Conservation (phyloP, 2,888 invertebrate species). For the Microctonus brassicae region DNA sequence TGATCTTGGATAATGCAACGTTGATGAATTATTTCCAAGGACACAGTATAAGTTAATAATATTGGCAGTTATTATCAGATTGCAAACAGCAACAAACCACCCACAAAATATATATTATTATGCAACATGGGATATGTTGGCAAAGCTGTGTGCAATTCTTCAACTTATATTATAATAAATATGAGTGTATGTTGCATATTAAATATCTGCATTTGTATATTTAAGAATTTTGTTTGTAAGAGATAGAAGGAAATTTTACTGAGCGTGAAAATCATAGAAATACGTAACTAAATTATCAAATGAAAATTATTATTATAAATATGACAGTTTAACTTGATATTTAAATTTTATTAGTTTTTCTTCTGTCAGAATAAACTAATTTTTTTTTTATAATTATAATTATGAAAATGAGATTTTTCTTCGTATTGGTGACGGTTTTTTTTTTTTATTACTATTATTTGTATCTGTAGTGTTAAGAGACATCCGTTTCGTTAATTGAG, state of each 20-base stretch:
- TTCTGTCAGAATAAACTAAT: too few species aligned
- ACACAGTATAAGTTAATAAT: neutral
- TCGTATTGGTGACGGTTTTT: neutral
- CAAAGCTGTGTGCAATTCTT: neutral
- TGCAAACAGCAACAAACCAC: neutral
- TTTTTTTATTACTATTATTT: neutral
- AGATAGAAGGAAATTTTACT: neutral
- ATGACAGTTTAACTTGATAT: too few species aligned
- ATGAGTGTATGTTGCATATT: neutral
- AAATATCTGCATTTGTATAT: neutral
- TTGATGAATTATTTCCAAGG: neutral
- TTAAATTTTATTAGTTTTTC: too few species aligned
- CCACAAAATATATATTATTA: neutral
- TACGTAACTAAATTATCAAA: too few species aligned
- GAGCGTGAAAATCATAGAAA: neutral
- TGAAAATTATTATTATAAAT: too few species aligned
- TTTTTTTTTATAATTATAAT: too few species aligned
- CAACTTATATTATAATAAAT: neutral
- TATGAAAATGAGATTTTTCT: too few species aligned
- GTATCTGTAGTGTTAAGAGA: neutral
- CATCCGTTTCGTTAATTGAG: conserved; percentile 7
- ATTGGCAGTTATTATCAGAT: conserved; percentile 1
- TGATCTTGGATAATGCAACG: neutral
- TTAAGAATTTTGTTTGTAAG: neutral
- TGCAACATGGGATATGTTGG: neutral